Evolutionary conservation across 2,888 invertebrate species (phyloP).

Genomic region (Cataglyphis altisquamis): DNA sequence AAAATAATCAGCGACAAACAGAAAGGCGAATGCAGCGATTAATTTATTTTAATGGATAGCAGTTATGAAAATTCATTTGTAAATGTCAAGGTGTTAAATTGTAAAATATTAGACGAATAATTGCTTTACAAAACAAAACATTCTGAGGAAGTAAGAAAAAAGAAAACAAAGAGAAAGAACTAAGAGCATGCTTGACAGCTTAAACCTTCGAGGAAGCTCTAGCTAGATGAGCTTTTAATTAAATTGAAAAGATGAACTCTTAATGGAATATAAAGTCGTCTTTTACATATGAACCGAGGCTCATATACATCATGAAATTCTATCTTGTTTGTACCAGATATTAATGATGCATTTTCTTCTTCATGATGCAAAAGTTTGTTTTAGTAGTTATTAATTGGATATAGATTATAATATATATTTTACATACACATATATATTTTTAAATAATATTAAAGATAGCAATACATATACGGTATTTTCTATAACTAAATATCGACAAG

Average conservation of each 20-base stretch:
- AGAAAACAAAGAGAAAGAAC: constrained; percentile 24
- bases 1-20: constrained; percentile 1
- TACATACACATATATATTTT: background rate
- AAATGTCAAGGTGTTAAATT: constrained; percentile 4
- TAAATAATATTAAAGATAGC: background rate
- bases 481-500: background rate
- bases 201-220: constrained; percentile 44
- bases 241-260: constrained; percentile 57
- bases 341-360: constrained; percentile 12
- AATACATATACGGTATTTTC: background rate
- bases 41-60: constrained; percentile 28
- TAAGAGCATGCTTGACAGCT: constrained; percentile 31
- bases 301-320: constrained; percentile 1
- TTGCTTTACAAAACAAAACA: constrained; percentile 11
- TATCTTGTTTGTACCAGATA: constrained; percentile 4
- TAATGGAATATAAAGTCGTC: constrained; percentile 56
- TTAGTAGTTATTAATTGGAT: background rate
- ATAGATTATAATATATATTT: background rate
- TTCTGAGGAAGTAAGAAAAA: background rate
- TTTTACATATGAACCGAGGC: constrained; percentile 36
- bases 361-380: background rate
- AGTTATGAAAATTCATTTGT: constrained; percentile 15
- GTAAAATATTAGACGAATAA: constrained; percentile 13
- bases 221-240: constrained; percentile 61
- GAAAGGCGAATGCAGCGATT: constrained; percentile 5